Evolutionary conservation across 2,888 invertebrate species (phyloP).

Genomic region (Oxycera nigricornis): DNA sequence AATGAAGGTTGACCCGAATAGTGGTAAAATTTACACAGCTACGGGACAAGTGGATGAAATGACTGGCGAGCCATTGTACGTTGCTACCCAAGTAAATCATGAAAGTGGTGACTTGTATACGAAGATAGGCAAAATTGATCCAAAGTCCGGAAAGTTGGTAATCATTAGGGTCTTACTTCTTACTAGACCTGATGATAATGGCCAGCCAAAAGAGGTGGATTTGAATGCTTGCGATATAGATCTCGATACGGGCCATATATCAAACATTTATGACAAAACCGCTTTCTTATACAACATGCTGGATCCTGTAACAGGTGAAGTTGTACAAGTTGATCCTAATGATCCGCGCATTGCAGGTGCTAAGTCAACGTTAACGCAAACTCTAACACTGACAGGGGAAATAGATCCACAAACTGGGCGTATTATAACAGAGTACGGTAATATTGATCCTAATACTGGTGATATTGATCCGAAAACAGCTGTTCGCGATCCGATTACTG

Average conservation of each 20-base stretch:
- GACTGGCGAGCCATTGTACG: conserved; percentile 70
- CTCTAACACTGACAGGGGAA: conserved; percentile 76
- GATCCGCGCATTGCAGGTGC: conserved; percentile 77
- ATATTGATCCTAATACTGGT: conserved; percentile 77
- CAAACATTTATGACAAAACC: conserved; percentile 76
- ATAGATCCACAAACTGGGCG: conserved; percentile 76
- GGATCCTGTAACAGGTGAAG: conserved; percentile 77
- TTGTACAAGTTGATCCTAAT: conserved; percentile 77
- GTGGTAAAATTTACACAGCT: conserved; percentile 50
- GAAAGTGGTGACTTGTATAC: conserved; percentile 76
- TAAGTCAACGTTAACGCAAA: conserved; percentile 76
- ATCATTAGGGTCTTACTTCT: conserved; percentile 73
- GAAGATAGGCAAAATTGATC: conserved; percentile 75
- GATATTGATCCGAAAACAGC: conserved; percentile 77
- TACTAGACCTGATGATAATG: conserved; percentile 73
- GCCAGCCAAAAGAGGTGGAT: conserved; percentile 76
- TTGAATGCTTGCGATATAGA: conserved; percentile 77
- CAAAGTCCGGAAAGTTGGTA: conserved; percentile 73
- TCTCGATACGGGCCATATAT: conserved; percentile 73
- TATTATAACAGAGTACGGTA: conserved; percentile 79
- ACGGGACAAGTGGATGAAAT: conserved; percentile 37
- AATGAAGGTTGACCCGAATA: conserved; percentile 72
- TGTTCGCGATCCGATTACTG: conserved; percentile 74
- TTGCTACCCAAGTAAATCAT: conserved; percentile 75
- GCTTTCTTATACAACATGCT: conserved; percentile 78